A percentile compares a stretch with the other conserved stretches of the same genome.
Evolutionary conservation across 2,888 invertebrate species (phyloP).

Genomic region (Drosophila testacea): DNA sequence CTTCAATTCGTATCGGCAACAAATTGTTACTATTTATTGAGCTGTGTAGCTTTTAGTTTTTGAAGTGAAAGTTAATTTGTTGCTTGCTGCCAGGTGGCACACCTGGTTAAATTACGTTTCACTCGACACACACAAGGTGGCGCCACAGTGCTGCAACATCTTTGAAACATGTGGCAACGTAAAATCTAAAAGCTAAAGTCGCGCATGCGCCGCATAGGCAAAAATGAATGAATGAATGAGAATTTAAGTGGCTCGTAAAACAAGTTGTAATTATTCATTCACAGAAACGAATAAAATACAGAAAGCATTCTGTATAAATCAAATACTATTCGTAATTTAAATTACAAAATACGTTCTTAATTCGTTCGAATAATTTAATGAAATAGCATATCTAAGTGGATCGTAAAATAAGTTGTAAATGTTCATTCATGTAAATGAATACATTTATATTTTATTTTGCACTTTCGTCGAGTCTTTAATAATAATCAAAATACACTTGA

Average conservation of each 20-base stretch:
- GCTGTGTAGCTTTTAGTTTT: conserved; percentile 16
- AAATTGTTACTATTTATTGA: not conserved
- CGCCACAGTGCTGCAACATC: too few relatives aligned
- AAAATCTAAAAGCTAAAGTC: conserved; percentile 22
- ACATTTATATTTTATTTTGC: not conserved
- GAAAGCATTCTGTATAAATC: conserved; percentile 85
- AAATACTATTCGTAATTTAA: conserved; percentile 87
- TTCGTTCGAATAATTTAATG: not conserved
- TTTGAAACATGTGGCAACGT: not conserved
- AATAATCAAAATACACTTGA: conserved; percentile 33
- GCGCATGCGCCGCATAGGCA: conserved; percentile 13
- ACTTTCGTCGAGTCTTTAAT: conserved; percentile 1
- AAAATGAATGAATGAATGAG: conserved; percentile 7
- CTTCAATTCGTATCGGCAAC: conserved; percentile 17
- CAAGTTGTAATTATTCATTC: conserved; percentile 1
- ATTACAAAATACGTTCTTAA: conserved; percentile 89
- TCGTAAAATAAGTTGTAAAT: conserved; percentile 12
- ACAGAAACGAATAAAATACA: not conserved
- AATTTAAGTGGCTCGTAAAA: conserved; percentile 7
- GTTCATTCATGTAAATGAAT: not conserved
- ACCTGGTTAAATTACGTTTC: too few relatives aligned
- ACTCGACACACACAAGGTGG: too few relatives aligned
- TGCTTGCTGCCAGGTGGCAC: conserved; percentile 48
- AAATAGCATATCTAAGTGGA: conserved; percentile 1
- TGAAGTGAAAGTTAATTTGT: conserved; percentile 62